Evolutionary conservation across 2,797 vertebrate species (phyloP).

Genomic region (Urosaurus nigricauda): DNA sequence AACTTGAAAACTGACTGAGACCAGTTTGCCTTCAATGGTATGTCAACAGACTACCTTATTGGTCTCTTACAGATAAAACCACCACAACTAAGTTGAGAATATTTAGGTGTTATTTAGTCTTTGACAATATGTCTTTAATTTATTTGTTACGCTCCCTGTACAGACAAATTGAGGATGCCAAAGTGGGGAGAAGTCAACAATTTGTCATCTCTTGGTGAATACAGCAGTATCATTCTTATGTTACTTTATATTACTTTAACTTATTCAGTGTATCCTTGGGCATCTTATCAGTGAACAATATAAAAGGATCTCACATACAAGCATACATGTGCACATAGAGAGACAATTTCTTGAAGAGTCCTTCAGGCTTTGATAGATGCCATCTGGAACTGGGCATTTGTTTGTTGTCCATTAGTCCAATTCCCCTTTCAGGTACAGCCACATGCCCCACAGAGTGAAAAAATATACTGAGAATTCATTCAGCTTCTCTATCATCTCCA

Average conservation of each 20-base stretch:
- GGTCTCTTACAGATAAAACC: neutral
- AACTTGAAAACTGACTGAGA: neutral
- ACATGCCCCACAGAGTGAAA: neutral
- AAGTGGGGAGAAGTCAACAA: neutral
- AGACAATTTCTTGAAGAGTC: too few species aligned
- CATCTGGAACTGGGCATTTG: too few species aligned
- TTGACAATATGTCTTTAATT: constrained; percentile 8
- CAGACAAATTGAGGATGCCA: neutral
- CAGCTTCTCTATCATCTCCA: neutral
- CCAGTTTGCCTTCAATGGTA: neutral
- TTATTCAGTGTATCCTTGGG: too few species aligned
- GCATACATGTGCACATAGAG: too few species aligned
- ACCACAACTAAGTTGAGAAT: neutral
- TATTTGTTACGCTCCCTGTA: neutral
- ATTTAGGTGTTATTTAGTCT: neutral
- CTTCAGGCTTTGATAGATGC: too few species aligned
- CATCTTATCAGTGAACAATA: too few species aligned
- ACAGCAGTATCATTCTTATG: neutral
- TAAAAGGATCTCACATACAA: too few species aligned
- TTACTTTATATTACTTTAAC: too few species aligned
- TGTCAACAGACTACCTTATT: neutral
- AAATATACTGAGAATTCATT: too few species aligned
- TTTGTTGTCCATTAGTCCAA: neutral
- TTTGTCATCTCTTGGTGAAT: neutral
- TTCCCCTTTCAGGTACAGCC: neutral